These are phyloP conservation scores for Liasis olivaceus DNA, from an alignment of 2,797 vertebrate genomes.

Conservation along the genomic window DNA sequence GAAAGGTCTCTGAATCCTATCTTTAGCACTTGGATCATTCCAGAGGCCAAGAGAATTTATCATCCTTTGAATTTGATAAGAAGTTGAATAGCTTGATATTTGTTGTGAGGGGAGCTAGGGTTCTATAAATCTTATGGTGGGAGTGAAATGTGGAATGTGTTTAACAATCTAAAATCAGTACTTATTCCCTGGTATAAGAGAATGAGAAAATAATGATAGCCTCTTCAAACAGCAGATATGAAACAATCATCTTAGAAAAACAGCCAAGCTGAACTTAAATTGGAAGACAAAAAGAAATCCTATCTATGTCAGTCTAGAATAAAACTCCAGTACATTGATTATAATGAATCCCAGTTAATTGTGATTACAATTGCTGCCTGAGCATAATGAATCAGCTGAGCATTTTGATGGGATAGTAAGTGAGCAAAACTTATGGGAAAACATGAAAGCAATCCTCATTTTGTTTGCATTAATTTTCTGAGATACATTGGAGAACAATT, in stretches of 20 bases:
- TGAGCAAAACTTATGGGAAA: not conserved
- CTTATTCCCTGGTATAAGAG: not conserved
- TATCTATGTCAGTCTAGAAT: too few relatives aligned
- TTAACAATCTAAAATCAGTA: not conserved
- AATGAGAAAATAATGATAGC: not conserved
- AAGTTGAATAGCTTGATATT: not conserved
- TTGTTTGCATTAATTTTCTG: not conserved
- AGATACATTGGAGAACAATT: not conserved
- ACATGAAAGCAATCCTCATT: not conserved
- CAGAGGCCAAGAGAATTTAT: not conserved
- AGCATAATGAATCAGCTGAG: not conserved
- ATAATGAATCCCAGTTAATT: too few relatives aligned
- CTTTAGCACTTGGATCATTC: not conserved
- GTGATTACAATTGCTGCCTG: too few relatives aligned
- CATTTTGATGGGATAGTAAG: not conserved
- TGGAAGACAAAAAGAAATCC: too few relatives aligned
- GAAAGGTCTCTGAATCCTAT: too few relatives aligned
- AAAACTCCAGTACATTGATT: too few relatives aligned
- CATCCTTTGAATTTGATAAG: not conserved
- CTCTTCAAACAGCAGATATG: not conserved
- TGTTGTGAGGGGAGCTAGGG: not conserved
- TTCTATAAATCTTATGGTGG: not conserved
- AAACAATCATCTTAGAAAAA: not conserved
- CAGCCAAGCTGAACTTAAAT: not conserved
- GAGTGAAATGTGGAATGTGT: not conserved